These are phyloP conservation scores for Tachycineta bicolor DNA, from an alignment of 2,113 vertebrate species.

Conservation along the genomic window DNA sequence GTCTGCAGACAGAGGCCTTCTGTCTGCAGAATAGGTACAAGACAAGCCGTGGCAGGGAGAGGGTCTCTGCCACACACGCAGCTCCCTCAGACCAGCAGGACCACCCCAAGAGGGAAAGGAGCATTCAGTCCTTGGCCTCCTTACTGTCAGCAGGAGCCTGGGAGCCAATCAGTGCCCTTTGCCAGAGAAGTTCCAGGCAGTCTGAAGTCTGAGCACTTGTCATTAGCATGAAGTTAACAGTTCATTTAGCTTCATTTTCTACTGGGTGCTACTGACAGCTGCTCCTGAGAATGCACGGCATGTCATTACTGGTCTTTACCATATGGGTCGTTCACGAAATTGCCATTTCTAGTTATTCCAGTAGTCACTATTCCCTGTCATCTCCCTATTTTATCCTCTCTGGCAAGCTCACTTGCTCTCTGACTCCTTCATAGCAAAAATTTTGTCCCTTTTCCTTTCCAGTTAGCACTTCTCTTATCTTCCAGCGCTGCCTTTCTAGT, in stretches of 20 bases:
- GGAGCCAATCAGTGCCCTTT: neutral
- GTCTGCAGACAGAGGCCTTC: conserved; percentile 49
- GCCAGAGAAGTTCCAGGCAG: neutral
- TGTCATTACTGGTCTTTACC: neutral
- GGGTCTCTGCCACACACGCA: conserved; percentile 54
- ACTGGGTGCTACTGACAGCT: neutral
- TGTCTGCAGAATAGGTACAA: conserved; percentile 45
- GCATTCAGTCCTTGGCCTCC: neutral
- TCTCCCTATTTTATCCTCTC: neutral
- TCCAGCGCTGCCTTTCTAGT: neutral
- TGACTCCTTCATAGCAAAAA: neutral
- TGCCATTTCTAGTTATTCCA: neutral
- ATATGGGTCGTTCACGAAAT: neutral
- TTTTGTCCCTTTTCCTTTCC: neutral
- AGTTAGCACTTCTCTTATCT: neutral
- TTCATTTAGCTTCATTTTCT: neutral
- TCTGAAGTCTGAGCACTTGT: neutral
- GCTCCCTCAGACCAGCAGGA: neutral
- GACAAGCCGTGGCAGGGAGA: conserved; percentile 11
- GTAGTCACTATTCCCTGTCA: neutral
- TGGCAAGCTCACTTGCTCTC: neutral
- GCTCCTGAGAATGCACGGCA: neutral
- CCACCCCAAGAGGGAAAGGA: conserved; percentile 32
- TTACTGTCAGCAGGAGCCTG: neutral
- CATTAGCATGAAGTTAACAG: neutral